Evolutionary conservation across 2,113 vertebrate genomes (phyloP).

Genomic region (Python bivittatus): DNA sequence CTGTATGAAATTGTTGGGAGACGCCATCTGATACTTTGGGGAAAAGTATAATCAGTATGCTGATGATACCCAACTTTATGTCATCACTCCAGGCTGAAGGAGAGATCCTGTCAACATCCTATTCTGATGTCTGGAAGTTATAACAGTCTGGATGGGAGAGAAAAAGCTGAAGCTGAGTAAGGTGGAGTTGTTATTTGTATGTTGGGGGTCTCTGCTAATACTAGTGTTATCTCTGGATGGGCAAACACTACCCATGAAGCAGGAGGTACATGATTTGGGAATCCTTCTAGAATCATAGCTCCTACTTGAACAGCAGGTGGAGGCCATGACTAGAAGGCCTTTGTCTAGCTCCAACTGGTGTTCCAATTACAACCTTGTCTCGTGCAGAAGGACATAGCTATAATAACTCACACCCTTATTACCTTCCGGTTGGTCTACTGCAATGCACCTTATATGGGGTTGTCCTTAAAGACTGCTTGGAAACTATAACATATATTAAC

Average conservation of each 20-base stretch:
- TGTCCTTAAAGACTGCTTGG: neutral
- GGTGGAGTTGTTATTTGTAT: neutral
- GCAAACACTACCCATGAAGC: neutral
- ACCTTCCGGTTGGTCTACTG: neutral
- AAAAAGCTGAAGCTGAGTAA: neutral
- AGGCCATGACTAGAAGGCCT: neutral
- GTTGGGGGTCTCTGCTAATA: neutral
- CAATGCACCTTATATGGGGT: neutral
- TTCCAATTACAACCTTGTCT: neutral
- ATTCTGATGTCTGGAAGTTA: neutral
- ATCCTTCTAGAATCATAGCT: neutral
- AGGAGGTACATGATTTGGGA: neutral
- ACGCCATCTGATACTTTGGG: neutral
- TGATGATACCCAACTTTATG: neutral
- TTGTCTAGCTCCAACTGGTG: neutral
- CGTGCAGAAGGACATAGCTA: neutral
- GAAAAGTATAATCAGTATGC: neutral
- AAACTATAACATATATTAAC: neutral
- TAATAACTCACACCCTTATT: neutral
- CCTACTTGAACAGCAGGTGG: neutral
- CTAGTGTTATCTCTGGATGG: neutral
- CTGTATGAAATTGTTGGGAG: neutral
- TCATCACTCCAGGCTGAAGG: neutral
- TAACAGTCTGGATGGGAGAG: neutral
- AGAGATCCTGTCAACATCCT: neutral